Base-by-base conservation (phyloP, 2,888 invertebrate species). In the Sphaeridia pumilis region DNA sequence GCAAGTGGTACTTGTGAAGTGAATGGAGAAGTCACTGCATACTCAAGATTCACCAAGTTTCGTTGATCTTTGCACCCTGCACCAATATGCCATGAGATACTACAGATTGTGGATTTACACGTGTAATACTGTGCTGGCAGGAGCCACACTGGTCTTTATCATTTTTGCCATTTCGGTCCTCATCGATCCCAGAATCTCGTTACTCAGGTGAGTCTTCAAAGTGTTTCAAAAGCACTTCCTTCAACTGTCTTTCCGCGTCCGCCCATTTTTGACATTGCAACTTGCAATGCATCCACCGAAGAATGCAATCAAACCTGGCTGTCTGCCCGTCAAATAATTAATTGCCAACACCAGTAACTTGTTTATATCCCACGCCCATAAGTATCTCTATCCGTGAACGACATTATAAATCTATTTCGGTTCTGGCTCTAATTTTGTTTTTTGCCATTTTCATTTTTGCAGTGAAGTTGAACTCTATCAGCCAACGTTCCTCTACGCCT, bases 51-150 rank as follows among this genome's bases (percentile, higher is more conserved):
- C 63, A 60, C 63, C 61, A 59, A 64, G 64, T 60, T 60, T 60
- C 56, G 60, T 64, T 57, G 64, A 64, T 59, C 60, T 64, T 59
- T 64, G 64, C 60, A 61, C 64, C 52, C 60, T 64, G 60, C 64
- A 64, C 57, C 61, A 66, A 65, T 60, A 61, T 63, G 70, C 70
- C 59, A 70, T 70, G 70, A 67, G 69, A 65, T 70, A 70, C 67
- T 71, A 71, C 66, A 67, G 58, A 75, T 81, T 87, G 73, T 87
- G 87, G 87, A 87, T 88, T 72, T 87, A 87, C 78, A 84, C 86
- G 72, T 87, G 87, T 81, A 87, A 87, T 77, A 82, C 84, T 73
- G 87, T 85, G 68, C 78, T 88, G 72, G 76, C 87, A 72, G 79
- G 85, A 67, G 84, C 84, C 70, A 84, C 86, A 69, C 74, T 87